Percentiles rank a stretch among this genome's conserved stretches.
Conservation (phyloP, 2,113 vertebrate genomes). For the Caretta caretta region DNA sequence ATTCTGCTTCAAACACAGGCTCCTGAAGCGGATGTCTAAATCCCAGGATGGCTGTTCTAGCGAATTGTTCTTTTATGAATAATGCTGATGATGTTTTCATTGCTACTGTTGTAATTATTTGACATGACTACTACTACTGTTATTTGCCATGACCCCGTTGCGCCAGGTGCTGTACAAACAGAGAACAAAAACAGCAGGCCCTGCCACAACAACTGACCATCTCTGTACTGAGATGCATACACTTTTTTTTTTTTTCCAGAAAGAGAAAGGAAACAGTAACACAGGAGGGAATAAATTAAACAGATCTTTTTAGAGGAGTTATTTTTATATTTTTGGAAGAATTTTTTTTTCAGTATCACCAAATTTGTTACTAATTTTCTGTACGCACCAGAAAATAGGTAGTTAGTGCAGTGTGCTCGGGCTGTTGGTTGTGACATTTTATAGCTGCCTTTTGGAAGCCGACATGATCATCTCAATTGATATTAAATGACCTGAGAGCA, state of each 20-base stretch:
- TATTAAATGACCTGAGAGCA: neutral
- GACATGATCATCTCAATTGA: neutral
- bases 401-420: neutral
- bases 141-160: neutral
- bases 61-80: neutral
- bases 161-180: neutral
- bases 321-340: rapidly evolving
- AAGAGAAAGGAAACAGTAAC: neutral
- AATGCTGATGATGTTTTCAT: neutral
- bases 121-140: neutral
- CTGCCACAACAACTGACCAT: neutral
- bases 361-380: neutral
- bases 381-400: neutral
- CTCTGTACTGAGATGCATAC: neutral
- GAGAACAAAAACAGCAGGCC: neutral
- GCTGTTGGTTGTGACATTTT: neutral
- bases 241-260: neutral
- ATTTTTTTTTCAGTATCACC: neutral
- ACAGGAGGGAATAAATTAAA: neutral
- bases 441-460: neutral
- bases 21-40: rapidly evolving
- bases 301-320: neutral
- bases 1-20: neutral
- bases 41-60: neutral
- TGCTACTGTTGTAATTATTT: neutral